Evolutionary conservation across 2,113 vertebrate genomes (phyloP).

Genomic region (Oncorhynchus kisutch): DNA sequence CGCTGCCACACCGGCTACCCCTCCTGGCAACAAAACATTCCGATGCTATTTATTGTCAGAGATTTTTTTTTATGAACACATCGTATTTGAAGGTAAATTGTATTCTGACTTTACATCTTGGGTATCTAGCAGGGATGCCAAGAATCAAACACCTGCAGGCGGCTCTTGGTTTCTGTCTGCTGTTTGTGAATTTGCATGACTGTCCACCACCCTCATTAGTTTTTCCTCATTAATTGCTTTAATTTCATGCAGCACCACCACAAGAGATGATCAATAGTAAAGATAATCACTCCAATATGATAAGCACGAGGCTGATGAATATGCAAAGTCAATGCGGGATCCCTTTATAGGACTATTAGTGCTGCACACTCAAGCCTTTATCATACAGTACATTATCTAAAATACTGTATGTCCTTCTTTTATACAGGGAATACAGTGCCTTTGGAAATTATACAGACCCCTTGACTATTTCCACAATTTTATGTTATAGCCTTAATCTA

Average conservation of each 20-base stretch:
- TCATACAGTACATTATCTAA: not conserved
- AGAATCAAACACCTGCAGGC: slow-evolving; percentile 36
- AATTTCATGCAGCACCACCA: slow-evolving; percentile 33
- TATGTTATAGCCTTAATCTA: too few species aligned
- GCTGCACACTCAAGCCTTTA: not conserved
- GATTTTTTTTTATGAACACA: slow-evolving; percentile 58
- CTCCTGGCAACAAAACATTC: slow-evolving; percentile 9
- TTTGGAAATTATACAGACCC: too few species aligned
- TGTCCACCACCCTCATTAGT: slow-evolving; percentile 30
- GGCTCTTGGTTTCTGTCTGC: slow-evolving; percentile 20
- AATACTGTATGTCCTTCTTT: not conserved
- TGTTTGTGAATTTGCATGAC: slow-evolving; percentile 30
- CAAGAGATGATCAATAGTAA: slow-evolving; percentile 27
- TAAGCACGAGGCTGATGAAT: slow-evolving; percentile 40
- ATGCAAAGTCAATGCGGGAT: slow-evolving; percentile 34
- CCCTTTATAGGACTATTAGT: not conserved
- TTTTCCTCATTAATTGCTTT: slow-evolving; percentile 50
- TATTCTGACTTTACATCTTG: slow-evolving; percentile 39
- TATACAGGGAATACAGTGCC: not conserved
- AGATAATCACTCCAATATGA: slow-evolving; percentile 37
- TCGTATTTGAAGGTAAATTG: slow-evolving; percentile 32
- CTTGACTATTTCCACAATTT: too few species aligned
- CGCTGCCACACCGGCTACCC: too few species aligned
- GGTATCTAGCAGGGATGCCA: slow-evolving; percentile 7
- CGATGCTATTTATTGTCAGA: slow-evolving; percentile 34